Conservation (phyloP, 2,113 vertebrate species). For the Microcebus jonahi region DNA sequence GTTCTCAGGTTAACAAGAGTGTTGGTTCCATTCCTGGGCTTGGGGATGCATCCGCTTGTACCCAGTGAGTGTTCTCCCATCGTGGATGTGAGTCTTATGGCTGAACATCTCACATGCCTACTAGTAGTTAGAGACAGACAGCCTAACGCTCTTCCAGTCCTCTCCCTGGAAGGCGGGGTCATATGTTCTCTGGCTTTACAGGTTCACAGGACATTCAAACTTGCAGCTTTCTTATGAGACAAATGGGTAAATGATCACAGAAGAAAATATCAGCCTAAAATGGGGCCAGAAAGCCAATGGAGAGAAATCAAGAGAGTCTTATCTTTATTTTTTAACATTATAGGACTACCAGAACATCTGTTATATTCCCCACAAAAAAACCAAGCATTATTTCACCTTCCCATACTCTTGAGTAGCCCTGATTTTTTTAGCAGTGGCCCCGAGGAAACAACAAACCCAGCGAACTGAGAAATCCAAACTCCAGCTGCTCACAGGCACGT, state of each 20-base stretch:
- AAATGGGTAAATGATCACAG: not conserved
- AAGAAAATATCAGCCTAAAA: not conserved
- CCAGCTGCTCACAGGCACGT: rapidly evolving
- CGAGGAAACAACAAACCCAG: not conserved
- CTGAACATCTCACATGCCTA: not conserved
- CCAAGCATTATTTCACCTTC: rapidly evolving
- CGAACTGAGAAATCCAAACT: no score
- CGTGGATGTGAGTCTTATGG: not conserved
- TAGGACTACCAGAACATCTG: not conserved
- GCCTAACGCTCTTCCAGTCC: not conserved
- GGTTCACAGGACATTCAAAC: not conserved
- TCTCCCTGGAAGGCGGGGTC: not conserved
- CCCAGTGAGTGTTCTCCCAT: not conserved
- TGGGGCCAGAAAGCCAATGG: rapidly evolving
- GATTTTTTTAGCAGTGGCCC: not conserved
- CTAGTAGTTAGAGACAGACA: not conserved
- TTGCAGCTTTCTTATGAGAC: not conserved
- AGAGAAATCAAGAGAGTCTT: not conserved
- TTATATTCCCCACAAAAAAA: not conserved
- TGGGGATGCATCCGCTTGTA: no score
- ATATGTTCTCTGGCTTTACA: not conserved
- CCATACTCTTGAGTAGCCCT: no score
- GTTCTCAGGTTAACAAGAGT: not conserved
- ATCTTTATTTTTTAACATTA: not conserved
- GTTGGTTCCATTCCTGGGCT: not conserved